A percentile compares a stretch with the other conserved stretches of the same genome.
Evolutionary conservation across 2,113 vertebrate species (phyloP).

Genomic region (Physeter macrocephalus): DNA sequence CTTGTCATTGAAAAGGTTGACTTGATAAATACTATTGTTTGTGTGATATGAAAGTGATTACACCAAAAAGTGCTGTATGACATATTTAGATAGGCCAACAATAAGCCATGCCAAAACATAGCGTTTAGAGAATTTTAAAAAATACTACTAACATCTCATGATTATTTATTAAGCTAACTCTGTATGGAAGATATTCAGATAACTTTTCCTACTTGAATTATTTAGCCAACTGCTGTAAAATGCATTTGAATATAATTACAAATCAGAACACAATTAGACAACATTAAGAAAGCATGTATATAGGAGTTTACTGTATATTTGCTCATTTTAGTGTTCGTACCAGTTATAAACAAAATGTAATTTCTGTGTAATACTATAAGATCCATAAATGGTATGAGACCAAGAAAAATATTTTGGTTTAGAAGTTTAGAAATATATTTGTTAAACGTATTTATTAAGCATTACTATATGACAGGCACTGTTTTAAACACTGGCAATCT

Average conservation of each 20-base stretch:
- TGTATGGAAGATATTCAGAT: slow-evolving; percentile 47
- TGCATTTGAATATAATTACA: slow-evolving; percentile 50
- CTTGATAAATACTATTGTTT: background rate
- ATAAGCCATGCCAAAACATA: background rate
- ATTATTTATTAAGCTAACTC: slow-evolving; percentile 40
- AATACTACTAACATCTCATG: background rate
- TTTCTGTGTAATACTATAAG: background rate
- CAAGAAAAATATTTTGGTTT: background rate
- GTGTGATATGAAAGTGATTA: background rate
- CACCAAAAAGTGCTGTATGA: background rate
- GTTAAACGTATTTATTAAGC: background rate
- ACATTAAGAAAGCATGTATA: slow-evolving; percentile 35
- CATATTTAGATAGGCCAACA: rapidly evolving
- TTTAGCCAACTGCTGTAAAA: slow-evolving; percentile 30
- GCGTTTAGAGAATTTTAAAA: background rate
- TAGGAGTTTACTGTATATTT: background rate
- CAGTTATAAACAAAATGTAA: background rate
- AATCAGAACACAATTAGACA: slow-evolving; percentile 53
- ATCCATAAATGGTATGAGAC: background rate
- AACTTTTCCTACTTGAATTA: slow-evolving; percentile 45
- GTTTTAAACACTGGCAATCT: background rate
- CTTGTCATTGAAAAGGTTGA: slow-evolving; percentile 23
- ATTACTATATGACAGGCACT: background rate
- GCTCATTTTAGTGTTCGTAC: background rate
- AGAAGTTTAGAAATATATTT: background rate